These are phyloP conservation scores for Chaenocephalus aceratus DNA, from an alignment of 2,113 vertebrate species.

Conservation along the genomic window DNA sequence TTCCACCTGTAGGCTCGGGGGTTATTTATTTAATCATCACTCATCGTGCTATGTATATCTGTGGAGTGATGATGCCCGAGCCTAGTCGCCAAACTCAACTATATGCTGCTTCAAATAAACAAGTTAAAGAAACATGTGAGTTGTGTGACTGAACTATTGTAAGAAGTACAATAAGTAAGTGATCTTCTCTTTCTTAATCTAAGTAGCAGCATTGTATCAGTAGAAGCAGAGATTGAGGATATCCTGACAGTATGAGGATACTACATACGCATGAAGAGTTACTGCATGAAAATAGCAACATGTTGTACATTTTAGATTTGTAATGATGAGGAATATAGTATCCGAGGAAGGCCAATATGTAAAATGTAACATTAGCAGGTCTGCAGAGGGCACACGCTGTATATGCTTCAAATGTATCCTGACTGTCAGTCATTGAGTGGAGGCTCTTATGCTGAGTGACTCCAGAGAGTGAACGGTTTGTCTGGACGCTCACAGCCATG, in stretches of 20 bases:
- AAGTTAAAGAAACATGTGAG: too few relatives aligned
- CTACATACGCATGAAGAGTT: not conserved
- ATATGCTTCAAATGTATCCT: slow-evolving; percentile 28
- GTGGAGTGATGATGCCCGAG: too few relatives aligned
- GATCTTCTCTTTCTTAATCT: not conserved
- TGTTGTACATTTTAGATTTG: not conserved
- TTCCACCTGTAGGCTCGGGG: too few relatives aligned
- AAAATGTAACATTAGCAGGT: not conserved
- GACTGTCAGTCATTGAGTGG: slow-evolving; percentile 29
- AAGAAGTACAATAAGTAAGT: not conserved
- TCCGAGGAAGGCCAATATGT: not conserved
- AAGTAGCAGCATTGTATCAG: not conserved
- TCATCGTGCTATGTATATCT: too few relatives aligned
- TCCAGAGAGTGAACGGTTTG: slow-evolving; percentile 40
- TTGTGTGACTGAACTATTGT: not conserved
- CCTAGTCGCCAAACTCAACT: too few relatives aligned
- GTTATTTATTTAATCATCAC: too few relatives aligned
- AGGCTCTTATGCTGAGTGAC: slow-evolving; percentile 42
- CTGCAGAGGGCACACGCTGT: not conserved
- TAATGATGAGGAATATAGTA: not conserved
- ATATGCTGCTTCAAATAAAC: too few relatives aligned
- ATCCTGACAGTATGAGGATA: not conserved
- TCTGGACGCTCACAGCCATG: slow-evolving; percentile 33
- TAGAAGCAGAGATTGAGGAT: not conserved
- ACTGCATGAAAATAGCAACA: not conserved